Evolutionary conservation across 2,888 invertebrate genomes (phyloP).

Genomic region (Ernsta delagoae): DNA sequence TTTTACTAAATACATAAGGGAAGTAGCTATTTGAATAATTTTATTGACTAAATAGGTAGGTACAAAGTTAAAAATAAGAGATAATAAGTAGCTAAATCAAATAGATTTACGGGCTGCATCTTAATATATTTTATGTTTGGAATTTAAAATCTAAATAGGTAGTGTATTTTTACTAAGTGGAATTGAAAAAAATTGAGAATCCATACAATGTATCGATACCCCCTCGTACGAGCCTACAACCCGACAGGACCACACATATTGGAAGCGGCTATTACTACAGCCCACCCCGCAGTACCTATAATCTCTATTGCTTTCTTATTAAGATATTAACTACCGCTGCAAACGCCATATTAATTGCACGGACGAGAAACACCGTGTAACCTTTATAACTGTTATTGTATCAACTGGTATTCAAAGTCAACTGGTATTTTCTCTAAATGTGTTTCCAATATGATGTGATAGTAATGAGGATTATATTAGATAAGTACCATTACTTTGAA

Average conservation of each 20-base stretch:
- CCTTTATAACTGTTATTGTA: constrained; percentile 23
- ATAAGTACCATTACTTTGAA: too few species aligned
- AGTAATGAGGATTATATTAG: background rate
- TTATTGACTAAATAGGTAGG: too few species aligned
- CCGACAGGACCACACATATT: constrained; percentile 71
- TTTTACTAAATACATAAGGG: too few species aligned
- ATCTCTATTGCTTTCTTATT: constrained; percentile 80
- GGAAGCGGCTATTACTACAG: constrained; percentile 56
- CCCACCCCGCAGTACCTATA: constrained; percentile 65
- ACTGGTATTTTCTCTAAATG: constrained; percentile 8
- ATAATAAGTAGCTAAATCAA: too few species aligned
- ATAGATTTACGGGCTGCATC: too few species aligned
- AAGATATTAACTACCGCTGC: constrained; percentile 78
- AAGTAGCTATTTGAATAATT: too few species aligned
- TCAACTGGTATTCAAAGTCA: background rate
- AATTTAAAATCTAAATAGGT: too few species aligned
- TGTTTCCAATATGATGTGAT: constrained; percentile 16
- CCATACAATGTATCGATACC: constrained; percentile 52
- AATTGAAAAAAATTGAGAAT: background rate
- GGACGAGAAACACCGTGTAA: constrained; percentile 35
- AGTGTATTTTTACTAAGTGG: too few species aligned
- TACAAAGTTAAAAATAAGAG: too few species aligned
- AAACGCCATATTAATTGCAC: constrained; percentile 69
- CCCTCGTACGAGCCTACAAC: constrained; percentile 42
- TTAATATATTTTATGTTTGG: too few species aligned